Evolutionary conservation across 2,797 vertebrate species (phyloP).

Genomic region (Platalea minor): DNA sequence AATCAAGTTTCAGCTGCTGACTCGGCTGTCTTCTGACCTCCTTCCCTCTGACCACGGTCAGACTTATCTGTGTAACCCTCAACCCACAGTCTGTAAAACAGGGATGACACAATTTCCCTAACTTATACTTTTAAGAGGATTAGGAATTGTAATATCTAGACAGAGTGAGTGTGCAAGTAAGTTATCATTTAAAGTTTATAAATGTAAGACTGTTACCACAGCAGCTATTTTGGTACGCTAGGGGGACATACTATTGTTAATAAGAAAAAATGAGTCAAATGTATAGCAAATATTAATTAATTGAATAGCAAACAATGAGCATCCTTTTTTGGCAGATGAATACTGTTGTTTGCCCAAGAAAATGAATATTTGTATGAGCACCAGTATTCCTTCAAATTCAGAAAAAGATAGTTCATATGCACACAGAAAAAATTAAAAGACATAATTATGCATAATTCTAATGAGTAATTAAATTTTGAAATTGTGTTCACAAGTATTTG

Average conservation of each 20-base stretch:
- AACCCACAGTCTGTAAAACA: not conserved
- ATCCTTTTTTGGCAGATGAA: slow-evolving; percentile 33
- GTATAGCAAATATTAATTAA: slow-evolving; percentile 44
- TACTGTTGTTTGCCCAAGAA: slow-evolving; percentile 21
- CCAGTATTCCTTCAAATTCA: not conserved
- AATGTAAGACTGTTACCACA: not conserved
- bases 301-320: not conserved
- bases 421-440: not conserved
- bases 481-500: slow-evolving; percentile 45
- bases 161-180: not conserved
- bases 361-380: not conserved
- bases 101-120: not conserved
- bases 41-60: not conserved
- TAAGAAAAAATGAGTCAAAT: slow-evolving; percentile 21
- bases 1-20: not conserved
- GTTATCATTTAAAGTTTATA: not conserved
- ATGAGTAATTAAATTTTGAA: slow-evolving; percentile 52
- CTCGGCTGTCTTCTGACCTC: not conserved
- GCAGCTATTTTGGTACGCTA: not conserved
- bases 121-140: not conserved
- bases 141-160: not conserved
- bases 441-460: slow-evolving; percentile 18
- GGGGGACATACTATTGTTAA: not conserved
- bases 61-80: not conserved
- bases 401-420: not conserved